Evolutionary conservation across 2,797 vertebrate genomes (phyloP), one percentile per base, ranked within the genome.

Genomic region (Pangasius djambal): DNA sequence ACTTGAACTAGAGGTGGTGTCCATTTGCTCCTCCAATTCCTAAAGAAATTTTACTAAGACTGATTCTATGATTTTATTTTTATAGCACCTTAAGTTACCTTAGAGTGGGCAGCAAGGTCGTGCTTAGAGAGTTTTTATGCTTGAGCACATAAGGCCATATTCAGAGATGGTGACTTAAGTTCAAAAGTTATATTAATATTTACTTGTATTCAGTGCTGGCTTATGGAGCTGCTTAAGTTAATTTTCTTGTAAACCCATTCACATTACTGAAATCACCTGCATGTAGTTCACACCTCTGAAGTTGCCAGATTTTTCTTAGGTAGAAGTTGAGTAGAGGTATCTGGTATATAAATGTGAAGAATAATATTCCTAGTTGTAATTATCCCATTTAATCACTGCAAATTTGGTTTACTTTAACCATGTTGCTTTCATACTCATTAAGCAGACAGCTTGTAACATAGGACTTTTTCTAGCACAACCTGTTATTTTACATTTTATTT

Each of bases 1-100:
- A 92, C 95, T 99, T 72, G 99, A 99, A 92, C 96, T 99, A 55
- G 99, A 99, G 97, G 99, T 99, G 94, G 96, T 92, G 48, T 50
- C 44, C 15, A 44, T 48, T 84, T 50, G 31, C 55, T 5, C 75
- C 2, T 59, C 48, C 12, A 12, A 13, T 78, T 69, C 12, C 16
- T 75, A n/a, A 61, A n/a, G 13, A n/a, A 65, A 48, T 3, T 48
- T 61, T 83, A 25, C 20, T n/a, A n/a, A 44, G 2, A 61, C 25
- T 44, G 4, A 59, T 59, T 72, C 9, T 72, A 74, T 75, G 22
- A 15, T 12, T 44, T 40, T 61, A 8, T 28, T 83, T 5, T 44
- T 20, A 34, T 37, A 57, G 52, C 9, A 59, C 55, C 18, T 77
- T 20, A 50, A 77, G 74, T 34, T 13, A 31, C 20, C 3, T 18